A percentile compares a stretch with the other conserved stretches of the same genome.
Conservation (phyloP, 2,113 vertebrate genomes). For the Myiozetetes cayanensis region DNA sequence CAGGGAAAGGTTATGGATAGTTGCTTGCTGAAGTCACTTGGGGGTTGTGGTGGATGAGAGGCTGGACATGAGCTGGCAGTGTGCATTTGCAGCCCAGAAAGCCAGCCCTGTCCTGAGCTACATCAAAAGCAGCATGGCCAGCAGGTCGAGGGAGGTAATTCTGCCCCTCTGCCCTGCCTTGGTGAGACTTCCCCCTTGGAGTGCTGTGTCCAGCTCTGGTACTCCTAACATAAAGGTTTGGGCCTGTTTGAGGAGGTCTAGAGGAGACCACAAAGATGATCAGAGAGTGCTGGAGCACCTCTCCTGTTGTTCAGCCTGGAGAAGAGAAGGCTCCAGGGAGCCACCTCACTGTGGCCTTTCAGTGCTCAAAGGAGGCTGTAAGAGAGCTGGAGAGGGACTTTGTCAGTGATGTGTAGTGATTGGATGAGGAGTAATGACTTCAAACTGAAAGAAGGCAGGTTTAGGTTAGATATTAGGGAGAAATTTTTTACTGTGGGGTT, state of each 20-base stretch:
- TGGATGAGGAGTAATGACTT: background rate
- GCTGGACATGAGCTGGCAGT: background rate
- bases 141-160: background rate
- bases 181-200: background rate
- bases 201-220: rapidly evolving
- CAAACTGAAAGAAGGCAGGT: background rate
- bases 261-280: background rate
- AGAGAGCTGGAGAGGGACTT: background rate
- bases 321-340: background rate
- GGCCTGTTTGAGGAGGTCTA: background rate
- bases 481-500: background rate
- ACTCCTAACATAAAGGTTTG: background rate
- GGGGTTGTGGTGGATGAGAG: rapidly evolving
- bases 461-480: background rate
- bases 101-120: rapidly evolving
- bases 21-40: background rate
- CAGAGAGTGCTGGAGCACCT: background rate
- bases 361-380: background rate
- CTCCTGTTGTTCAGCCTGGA: background rate
- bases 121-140: background rate
- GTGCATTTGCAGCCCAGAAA: background rate
- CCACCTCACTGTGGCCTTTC: background rate
- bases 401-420: background rate
- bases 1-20: background rate
- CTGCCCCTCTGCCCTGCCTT: background rate